A percentile compares a stretch with the other conserved stretches of the same genome.
Evolutionary conservation across 2,113 vertebrate genomes (phyloP).

Genomic region (Nerophis lumbriciformis): DNA sequence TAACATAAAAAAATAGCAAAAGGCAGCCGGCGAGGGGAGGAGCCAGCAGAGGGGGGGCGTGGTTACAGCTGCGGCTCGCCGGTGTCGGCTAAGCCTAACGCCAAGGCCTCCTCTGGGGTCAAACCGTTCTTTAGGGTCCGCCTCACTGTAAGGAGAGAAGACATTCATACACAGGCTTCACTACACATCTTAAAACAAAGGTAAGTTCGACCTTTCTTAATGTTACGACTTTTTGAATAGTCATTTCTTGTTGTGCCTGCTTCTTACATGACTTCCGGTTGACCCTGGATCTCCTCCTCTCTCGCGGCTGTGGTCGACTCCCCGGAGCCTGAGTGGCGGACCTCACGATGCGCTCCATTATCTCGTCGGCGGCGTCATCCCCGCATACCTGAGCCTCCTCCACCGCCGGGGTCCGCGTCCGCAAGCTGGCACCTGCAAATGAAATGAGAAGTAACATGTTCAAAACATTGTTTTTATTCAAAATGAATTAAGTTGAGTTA

Average conservation of each 20-base stretch:
- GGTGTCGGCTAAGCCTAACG: slow-evolving; percentile 82
- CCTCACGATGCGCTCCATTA: slow-evolving; percentile 97
- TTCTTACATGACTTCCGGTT: slow-evolving; percentile 90
- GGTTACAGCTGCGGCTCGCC: slow-evolving; percentile 79
- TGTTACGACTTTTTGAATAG: no score
- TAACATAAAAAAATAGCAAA: slow-evolving; percentile 3
- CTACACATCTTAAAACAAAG: no score
- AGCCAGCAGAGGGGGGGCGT: not conserved
- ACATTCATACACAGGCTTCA: no score
- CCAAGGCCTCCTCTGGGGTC: slow-evolving; percentile 89
- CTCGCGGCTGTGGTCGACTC: slow-evolving; percentile 82
- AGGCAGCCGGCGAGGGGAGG: slow-evolving; percentile 15
- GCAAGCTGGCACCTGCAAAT: slow-evolving; percentile 69
- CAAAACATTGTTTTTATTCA: no score
- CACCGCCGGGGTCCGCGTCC: slow-evolving; percentile 63
- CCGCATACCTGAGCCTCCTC: slow-evolving; percentile 77
- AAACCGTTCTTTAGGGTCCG: slow-evolving; percentile 90
- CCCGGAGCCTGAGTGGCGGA: slow-evolving; percentile 91
- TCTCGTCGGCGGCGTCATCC: slow-evolving; percentile 87
- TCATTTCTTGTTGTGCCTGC: not conserved
- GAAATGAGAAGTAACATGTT: not conserved
- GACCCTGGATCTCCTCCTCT: slow-evolving; percentile 89
- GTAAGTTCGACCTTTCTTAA: no score
- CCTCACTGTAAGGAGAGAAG: slow-evolving; percentile 71
- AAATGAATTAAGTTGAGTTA: no score